Evolutionary conservation across 2,797 vertebrate species (phyloP).

Genomic region (Enteromius trimaculatus): DNA sequence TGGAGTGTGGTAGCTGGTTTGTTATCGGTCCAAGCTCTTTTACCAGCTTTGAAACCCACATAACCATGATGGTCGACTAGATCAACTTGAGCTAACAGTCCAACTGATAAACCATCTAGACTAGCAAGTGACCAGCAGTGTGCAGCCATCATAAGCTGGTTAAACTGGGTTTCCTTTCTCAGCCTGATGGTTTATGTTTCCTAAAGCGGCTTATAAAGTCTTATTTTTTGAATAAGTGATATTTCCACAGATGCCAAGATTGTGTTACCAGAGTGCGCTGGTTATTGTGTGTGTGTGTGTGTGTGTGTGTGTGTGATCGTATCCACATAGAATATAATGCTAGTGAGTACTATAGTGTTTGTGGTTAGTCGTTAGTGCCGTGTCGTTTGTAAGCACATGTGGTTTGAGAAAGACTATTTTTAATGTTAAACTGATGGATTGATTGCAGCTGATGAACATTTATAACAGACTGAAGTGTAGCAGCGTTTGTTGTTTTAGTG

Average conservation of each 20-base stretch:
- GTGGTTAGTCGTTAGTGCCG: neutral
- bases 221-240: slow-evolving; percentile 30
- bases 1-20: neutral
- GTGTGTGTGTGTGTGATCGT: slow-evolving; percentile 9
- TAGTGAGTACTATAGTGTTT: neutral
- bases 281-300: slow-evolving; percentile 4
- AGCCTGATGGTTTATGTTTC: neutral
- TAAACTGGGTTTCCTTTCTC: neutral
- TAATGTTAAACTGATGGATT: neutral
- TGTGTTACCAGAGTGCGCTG: neutral
- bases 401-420: neutral
- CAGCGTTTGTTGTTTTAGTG: neutral
- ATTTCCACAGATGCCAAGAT: slow-evolving; percentile 24
- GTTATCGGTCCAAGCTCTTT: neutral
- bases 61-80: neutral
- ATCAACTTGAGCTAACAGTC: neutral
- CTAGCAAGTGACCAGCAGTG: neutral
- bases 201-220: slow-evolving; percentile 12
- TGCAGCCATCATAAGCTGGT: neutral
- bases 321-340: neutral
- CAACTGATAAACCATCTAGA: neutral
- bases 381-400: slow-evolving; percentile 16
- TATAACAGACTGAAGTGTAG: slow-evolving; percentile 2
- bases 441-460: neutral
- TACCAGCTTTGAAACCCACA: too few species aligned